A percentile compares a stretch with the other conserved stretches of the same genome.
These are phyloP conservation scores for Plutella xylostella DNA, from an alignment of 2,888 invertebrate genomes.

Conservation along the genomic window DNA sequence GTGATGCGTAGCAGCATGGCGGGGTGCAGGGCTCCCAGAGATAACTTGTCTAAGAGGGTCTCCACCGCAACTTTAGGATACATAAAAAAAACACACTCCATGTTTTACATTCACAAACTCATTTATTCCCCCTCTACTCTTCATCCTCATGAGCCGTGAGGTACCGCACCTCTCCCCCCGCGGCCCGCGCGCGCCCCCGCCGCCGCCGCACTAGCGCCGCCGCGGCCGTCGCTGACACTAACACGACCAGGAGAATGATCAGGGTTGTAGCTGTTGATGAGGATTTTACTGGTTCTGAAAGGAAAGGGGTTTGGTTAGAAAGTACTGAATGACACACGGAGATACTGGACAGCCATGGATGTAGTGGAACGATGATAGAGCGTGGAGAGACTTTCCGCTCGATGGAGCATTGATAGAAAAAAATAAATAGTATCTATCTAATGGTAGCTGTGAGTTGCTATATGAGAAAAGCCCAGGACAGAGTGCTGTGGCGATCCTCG, in stretches of 20 bases:
- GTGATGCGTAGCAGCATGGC: not conserved
- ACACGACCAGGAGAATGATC: not conserved
- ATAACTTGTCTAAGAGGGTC: too few relatives aligned
- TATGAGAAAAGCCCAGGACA: too few relatives aligned
- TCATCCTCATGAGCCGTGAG: slow-evolving; percentile 40
- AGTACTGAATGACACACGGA: too few relatives aligned
- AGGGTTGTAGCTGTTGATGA: not conserved
- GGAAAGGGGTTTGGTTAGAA: too few relatives aligned
- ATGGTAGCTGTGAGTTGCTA: too few relatives aligned
- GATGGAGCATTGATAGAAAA: not conserved
- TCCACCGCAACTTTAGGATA: not conserved
- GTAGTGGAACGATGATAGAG: not conserved
- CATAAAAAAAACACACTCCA: slow-evolving; percentile 7
- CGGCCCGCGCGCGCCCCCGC: slow-evolving; percentile 32
- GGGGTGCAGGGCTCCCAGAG: not conserved
- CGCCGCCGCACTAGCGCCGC: slow-evolving; percentile 24
- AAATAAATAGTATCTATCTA: too few relatives aligned
- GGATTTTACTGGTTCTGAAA: not conserved
- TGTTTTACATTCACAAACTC: too few relatives aligned
- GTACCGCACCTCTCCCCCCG: slow-evolving; percentile 47
- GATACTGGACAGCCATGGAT: not conserved
- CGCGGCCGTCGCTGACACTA: slow-evolving; percentile 21
- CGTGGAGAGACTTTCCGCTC: not conserved
- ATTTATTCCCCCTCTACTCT: slow-evolving; percentile 18
- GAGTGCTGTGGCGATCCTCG: too few relatives aligned